Evolutionary conservation across 1,140 invertebrate species (phyloP).

Genomic region (Drosophila nigromelanica): DNA sequence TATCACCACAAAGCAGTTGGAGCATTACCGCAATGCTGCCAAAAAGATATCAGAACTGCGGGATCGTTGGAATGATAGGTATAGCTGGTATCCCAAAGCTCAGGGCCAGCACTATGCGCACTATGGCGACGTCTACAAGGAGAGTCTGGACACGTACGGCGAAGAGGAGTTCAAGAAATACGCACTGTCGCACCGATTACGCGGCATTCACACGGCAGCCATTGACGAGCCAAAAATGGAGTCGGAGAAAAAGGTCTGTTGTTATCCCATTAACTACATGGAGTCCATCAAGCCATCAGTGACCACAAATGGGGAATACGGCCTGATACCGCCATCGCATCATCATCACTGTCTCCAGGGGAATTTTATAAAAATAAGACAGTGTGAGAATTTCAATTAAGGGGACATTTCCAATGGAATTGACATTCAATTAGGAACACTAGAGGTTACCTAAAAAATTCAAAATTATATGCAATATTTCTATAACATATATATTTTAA

Average conservation of each 20-base stretch:
- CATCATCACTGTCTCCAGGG: constrained; percentile 14
- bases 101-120: constrained; percentile 31
- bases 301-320: constrained; percentile 52
- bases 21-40: constrained; percentile 8
- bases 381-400: no score
- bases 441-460: no score
- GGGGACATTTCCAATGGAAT: not conserved
- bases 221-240: not conserved
- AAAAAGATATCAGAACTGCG: constrained; percentile 6
- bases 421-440: no score
- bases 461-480: not conserved
- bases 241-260: rapidly evolving
- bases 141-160: constrained; percentile 33
- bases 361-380: not conserved
- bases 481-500: not conserved
- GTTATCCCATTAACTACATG: constrained; percentile 37
- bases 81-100: constrained; percentile 32
- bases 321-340: constrained; percentile 28
- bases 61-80: constrained; percentile 1
- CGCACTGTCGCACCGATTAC: constrained; percentile 19
- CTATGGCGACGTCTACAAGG: constrained; percentile 27
- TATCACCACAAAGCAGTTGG: constrained; percentile 34
- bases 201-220: not conserved
- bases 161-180: constrained; percentile 29
- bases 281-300: constrained; percentile 9